Base-by-base conservation (phyloP, 1,140 invertebrate species). In the Bombyx mandarina region DNA sequence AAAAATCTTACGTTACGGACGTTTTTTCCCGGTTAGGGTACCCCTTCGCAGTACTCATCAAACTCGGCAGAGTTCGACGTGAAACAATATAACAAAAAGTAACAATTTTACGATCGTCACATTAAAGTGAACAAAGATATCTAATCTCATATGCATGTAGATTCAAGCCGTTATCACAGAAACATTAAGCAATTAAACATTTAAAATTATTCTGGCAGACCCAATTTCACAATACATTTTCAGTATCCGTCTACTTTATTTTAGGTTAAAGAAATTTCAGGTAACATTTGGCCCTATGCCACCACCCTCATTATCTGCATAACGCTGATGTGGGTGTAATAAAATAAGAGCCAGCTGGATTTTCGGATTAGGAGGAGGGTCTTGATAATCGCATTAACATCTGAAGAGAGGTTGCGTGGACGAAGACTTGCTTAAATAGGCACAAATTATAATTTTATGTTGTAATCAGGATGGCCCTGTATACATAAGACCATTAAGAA, bases 301-400 rank as follows among this genome's bases (percentile, higher is more conserved):
- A 22, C 22, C 53, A 22, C 43, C 12, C 53, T 44, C 43, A 53
- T 53, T 53, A 53, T 53, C 52, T 53, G 53, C 53, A 54, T 54
- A 54, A 54, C 44, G 53, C 53, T 54, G 53, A 54, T 45, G 12
- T 46, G 53, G 44, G 53, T 54, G 45, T 54, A 54, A 54, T 54
- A 54, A 54, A 54, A 54, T 54, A 54, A 45, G 50, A 51, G 50
- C 50, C 42, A 10, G 53, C 6, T 44, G 53, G 44, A 18, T 12
- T 47, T 49, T 49, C 18, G 53, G 43, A 54, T 54, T 44, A 54
- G 9, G 53, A 53, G 53, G 53, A 54, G 18, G 53, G 43, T 43
- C 53, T 35, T 54, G 53, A 54, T 54, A 54, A 54, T 54, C 53
- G 43, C 43, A 45, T 54, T 54, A 54, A 54, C 35, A 44, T 53